Base-by-base conservation (phyloP, 2,888 invertebrate species). In the Amiota minor region DNA sequence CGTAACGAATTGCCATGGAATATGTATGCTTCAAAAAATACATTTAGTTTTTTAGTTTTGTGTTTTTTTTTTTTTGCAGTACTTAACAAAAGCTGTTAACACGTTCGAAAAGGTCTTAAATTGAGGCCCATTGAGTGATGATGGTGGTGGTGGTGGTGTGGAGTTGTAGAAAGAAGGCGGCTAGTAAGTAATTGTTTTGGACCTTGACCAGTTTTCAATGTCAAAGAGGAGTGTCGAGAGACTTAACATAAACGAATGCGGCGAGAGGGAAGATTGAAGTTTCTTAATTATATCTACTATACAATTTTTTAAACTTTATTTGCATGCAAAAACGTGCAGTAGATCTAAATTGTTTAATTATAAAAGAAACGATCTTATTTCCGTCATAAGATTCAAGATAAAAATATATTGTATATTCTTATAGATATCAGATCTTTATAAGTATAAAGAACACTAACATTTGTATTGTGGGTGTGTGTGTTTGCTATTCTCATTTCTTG, bases 151-250 rank as follows among this genome's bases (percentile, higher is more conserved):
- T 35, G 35, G 35, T 35, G 6, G 35, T 35, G 2, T 35, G 6
- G 35, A 6, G 2, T 3, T 35, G 35, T 35, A 35, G 35, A 35
- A 35, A 35, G 35, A 35, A 35, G 6, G 4, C 35, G 35, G 35
- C 35, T 35, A 35, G 35, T 35, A 35, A 35, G 35, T 35, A 35
- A 35, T 35, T 35, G 35, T 8, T 50, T 50, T 10, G 23, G 35
- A 68, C 67, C 67, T 53, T 68, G 50, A 68, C 50, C 35, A 53
- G 53, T 20, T 68, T 47, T 65, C 67, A 68, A 68, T 68, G 67
- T 53, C 53, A 49, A n/a, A 53, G 50, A 53, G 67, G 67, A 53
- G 53, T 68, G 45, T 47, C 16, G 46, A 16, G 65, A 35, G 35
- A 35, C 23, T 23, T 2, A 1, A 23, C 3, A 23, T 3, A 23